Conservation (phyloP, 2,113 vertebrate genomes). For the Actinemys pallida region DNA sequence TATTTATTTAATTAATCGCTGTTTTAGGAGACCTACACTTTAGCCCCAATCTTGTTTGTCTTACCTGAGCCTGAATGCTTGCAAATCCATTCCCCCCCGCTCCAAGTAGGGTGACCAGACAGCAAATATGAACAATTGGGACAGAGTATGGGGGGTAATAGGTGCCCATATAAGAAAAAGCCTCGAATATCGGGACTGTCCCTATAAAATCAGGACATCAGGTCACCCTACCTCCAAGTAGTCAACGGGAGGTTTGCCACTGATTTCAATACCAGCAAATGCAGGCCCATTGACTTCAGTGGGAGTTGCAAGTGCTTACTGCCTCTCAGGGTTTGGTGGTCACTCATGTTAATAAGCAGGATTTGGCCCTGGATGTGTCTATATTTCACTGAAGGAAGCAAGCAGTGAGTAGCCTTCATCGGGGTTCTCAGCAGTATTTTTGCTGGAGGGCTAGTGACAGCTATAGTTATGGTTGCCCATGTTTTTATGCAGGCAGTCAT, state of each 20-base stretch:
- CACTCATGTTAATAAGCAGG: background rate
- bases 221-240: background rate
- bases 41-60: background rate
- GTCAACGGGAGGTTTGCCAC: too few relatives aligned
- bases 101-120: too few relatives aligned
- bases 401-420: background rate
- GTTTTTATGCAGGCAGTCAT: background rate
- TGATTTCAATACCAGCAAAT: background rate
- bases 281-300: background rate
- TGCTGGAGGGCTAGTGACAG: background rate
- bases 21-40: background rate
- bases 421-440: background rate
- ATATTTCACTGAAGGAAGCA: background rate
- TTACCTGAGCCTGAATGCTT: background rate
- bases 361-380: background rate
- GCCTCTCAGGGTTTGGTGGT: background rate
- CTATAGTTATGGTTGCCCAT: background rate
- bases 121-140: too few relatives aligned
- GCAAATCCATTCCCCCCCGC: background rate
- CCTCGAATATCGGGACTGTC: too few relatives aligned
- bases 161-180: too few relatives aligned
- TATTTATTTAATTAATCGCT: background rate
- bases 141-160: too few relatives aligned
- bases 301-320: background rate
- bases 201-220: too few relatives aligned